Evolutionary conservation across 2,797 vertebrate species (phyloP).

Genomic region (Sylvilagus floridanus): DNA sequence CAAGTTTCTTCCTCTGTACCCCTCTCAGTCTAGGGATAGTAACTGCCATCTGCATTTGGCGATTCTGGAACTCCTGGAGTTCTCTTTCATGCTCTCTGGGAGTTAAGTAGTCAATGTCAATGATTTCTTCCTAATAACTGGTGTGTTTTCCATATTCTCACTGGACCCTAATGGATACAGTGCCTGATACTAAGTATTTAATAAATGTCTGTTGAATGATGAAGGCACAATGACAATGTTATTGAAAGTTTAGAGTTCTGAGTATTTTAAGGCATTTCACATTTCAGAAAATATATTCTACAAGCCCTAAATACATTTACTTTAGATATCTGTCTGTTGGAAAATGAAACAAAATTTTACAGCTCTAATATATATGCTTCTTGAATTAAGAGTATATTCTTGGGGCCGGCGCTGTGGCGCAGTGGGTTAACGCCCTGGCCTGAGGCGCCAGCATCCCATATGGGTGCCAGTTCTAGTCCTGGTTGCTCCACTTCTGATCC

Average conservation of each 20-base stretch:
- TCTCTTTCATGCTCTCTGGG: background rate
- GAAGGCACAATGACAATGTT: background rate
- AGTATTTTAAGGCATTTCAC: constrained; percentile 10
- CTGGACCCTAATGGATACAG: background rate
- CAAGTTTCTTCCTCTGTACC: background rate
- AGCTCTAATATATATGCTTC: background rate
- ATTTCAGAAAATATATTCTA: constrained; percentile 35
- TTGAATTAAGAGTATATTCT: no score
- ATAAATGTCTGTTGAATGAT: constrained; percentile 3
- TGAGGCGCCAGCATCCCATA: no score
- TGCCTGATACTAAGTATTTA: constrained; percentile 39
- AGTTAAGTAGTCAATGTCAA: background rate
- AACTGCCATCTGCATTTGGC: background rate
- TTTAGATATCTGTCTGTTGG: background rate
- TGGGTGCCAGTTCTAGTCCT: no score
- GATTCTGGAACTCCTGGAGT: background rate
- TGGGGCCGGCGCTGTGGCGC: no score
- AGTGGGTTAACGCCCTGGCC: no score
- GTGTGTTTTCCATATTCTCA: background rate
- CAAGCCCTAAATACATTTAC: background rate
- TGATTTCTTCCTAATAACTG: background rate
- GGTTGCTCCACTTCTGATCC: no score
- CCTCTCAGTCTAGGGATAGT: background rate
- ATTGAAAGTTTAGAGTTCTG: background rate
- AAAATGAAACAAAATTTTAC: background rate